These are phyloP conservation scores for Lucifuga dentata DNA, from an alignment of 2,113 vertebrate species.

Conservation along the genomic window DNA sequence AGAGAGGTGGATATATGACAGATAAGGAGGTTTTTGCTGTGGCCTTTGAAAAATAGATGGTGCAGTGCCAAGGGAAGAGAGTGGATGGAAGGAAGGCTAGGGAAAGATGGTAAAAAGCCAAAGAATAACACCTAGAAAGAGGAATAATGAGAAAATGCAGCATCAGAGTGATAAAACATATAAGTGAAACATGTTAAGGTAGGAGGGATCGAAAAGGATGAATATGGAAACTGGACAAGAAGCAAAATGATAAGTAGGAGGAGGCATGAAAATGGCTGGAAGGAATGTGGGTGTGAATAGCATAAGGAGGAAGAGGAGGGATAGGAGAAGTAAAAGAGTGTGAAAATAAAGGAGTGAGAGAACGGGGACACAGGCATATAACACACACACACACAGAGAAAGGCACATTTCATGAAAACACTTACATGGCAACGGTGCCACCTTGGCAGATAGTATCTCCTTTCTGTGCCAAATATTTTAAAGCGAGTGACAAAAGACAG, in stretches of 20 bases:
- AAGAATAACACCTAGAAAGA: not conserved
- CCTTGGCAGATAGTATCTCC: not conserved
- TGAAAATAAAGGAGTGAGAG: not conserved
- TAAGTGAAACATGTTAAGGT: not conserved
- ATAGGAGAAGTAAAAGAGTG: not conserved
- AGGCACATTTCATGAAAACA: slow-evolving; percentile 10
- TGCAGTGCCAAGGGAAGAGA: not conserved
- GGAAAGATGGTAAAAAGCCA: not conserved
- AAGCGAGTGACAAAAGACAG: slow-evolving; percentile 24
- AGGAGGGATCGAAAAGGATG: not conserved
- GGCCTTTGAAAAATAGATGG: slow-evolving; percentile 21
- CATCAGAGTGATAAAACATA: slow-evolving; percentile 15
- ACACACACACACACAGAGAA: not conserved
- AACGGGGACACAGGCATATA: too few relatives aligned
- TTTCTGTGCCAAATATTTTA: slow-evolving; percentile 24
- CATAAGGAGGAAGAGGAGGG: not conserved
- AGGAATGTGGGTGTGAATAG: slow-evolving; percentile 18
- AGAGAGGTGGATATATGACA: not conserved
- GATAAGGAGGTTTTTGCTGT: slow-evolving; percentile 15
- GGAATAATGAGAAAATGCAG: not conserved
- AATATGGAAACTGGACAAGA: slow-evolving; percentile 8
- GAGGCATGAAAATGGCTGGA: slow-evolving; percentile 2
- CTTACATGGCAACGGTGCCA: not conserved
- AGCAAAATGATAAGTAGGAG: slow-evolving; percentile 8
- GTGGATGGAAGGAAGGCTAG: slow-evolving; percentile 51